phyloP scores from a whole-genome alignment of 2,888 invertebrate species.

The Aspidiotus destructor region DNA sequence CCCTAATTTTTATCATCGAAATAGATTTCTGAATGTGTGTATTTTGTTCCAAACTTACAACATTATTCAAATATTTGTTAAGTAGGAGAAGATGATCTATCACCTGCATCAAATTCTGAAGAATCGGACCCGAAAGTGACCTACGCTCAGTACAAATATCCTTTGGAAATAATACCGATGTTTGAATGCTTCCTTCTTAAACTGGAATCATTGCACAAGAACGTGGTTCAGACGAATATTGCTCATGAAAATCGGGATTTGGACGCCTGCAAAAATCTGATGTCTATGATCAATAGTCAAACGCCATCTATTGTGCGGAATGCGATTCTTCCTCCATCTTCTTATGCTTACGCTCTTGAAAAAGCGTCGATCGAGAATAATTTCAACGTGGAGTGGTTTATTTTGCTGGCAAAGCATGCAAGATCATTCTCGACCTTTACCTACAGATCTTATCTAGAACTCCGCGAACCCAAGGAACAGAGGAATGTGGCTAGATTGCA shows the following conservation, averaged over 20 bases:
- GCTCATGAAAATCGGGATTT: neutral
- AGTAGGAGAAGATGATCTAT: no score
- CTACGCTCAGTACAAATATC: slow-evolving; percentile 3
- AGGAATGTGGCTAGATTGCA: no score
- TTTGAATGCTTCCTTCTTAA: slow-evolving; percentile 15
- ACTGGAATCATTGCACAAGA: slow-evolving; percentile 19
- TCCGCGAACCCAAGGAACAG: neutral
- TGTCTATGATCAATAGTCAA: neutral
- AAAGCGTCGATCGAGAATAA: neutral
- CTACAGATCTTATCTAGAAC: slow-evolving; percentile 2
- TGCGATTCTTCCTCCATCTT: slow-evolving; percentile 2
- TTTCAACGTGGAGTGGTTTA: slow-evolving; percentile 12
- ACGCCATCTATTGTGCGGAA: neutral
- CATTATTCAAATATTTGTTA: no score
- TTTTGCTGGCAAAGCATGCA: slow-evolving; percentile 9
- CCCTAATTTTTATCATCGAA: no score
- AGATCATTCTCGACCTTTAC: slow-evolving; percentile 22
- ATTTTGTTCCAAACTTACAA: no score
- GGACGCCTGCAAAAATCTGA: neutral
- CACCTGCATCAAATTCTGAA: neutral
- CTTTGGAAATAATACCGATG: slow-evolving; percentile 16
- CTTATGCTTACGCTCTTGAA: neutral
- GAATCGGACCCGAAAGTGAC: neutral
- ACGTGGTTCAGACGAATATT: neutral
- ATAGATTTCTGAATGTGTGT: no score